phyloP scores from a whole-genome alignment of 2,113 vertebrate species.

The Peromyscus leucopus region DNA sequence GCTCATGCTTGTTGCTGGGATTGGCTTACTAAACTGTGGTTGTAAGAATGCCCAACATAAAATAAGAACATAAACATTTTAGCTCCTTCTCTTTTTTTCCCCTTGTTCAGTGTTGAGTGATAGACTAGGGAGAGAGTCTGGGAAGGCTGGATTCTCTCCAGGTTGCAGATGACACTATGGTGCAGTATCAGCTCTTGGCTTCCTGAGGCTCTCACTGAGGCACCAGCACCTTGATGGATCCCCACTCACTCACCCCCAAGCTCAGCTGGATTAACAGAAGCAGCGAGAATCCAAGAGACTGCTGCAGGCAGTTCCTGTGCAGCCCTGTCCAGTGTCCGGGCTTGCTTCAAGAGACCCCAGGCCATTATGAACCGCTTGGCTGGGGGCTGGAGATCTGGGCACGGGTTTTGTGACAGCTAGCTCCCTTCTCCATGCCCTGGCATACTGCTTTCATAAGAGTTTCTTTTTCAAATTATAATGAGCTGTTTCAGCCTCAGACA shows the following conservation, averaged over 20 bases:
- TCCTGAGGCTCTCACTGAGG: conserved; percentile 30
- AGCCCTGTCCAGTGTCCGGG: background rate
- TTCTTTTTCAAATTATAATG: conserved; percentile 20
- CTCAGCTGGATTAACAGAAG: conserved; percentile 12
- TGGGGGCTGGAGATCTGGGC: conserved; percentile 6
- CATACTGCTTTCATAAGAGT: conserved; percentile 45
- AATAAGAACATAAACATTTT: background rate
- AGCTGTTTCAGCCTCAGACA: conserved; percentile 50
- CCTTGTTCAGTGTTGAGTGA: background rate
- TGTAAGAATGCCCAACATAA: background rate
- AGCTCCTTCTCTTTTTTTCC: conserved; percentile 28
- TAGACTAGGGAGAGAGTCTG: background rate
- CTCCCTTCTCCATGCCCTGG: background rate
- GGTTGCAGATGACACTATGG: background rate
- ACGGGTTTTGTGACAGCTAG: background rate
- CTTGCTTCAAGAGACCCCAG: conserved; percentile 37
- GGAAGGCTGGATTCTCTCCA: background rate
- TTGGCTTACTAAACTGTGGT: background rate
- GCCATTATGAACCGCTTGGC: background rate
- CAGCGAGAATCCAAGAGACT: conserved; percentile 40
- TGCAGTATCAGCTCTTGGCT: background rate
- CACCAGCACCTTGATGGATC: background rate
- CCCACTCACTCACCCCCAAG: background rate
- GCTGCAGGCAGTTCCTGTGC: background rate
- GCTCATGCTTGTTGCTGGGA: background rate